Evolutionary conservation across 2,113 vertebrate genomes (phyloP).

Genomic region (Chascanopsetta lugubris): DNA sequence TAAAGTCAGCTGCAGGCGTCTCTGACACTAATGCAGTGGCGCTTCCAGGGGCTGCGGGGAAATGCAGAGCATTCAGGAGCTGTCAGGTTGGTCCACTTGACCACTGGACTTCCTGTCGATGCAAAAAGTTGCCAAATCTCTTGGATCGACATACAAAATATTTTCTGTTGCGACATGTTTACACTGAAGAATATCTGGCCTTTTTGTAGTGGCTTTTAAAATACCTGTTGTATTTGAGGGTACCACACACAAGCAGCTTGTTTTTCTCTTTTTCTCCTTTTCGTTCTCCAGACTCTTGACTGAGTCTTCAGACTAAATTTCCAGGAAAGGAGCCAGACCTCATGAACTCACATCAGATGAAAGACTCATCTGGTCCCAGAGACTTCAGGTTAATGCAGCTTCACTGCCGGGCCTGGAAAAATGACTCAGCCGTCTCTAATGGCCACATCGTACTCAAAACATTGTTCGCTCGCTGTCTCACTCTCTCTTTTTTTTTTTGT

Average conservation of each 20-base stretch:
- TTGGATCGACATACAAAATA: background rate
- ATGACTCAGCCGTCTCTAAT: conserved; percentile 40
- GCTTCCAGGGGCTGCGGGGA: conserved; percentile 12
- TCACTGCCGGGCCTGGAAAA: conserved; percentile 21
- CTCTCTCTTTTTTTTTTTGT: too few species aligned
- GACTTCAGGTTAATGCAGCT: conserved; percentile 31
- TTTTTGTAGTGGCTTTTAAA: background rate
- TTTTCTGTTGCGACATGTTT: background rate
- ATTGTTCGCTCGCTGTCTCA: too few species aligned
- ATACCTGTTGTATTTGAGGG: background rate
- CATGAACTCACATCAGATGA: conserved; percentile 5
- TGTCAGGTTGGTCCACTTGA: conserved; percentile 1
- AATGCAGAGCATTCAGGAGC: background rate
- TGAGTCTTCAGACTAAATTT: background rate
- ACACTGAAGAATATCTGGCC: background rate
- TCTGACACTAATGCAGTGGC: conserved; percentile 16
- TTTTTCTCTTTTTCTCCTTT: background rate
- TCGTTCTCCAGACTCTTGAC: background rate
- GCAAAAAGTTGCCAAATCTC: background rate
- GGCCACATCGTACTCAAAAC: too few species aligned
- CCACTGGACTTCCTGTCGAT: background rate
- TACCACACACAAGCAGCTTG: background rate
- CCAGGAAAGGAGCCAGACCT: background rate
- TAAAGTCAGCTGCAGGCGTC: background rate
- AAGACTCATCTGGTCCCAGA: conserved; percentile 2